Evolutionary conservation across 1,140 invertebrate species (phyloP).

Genomic region (Leptinotarsa undecemlineata): DNA sequence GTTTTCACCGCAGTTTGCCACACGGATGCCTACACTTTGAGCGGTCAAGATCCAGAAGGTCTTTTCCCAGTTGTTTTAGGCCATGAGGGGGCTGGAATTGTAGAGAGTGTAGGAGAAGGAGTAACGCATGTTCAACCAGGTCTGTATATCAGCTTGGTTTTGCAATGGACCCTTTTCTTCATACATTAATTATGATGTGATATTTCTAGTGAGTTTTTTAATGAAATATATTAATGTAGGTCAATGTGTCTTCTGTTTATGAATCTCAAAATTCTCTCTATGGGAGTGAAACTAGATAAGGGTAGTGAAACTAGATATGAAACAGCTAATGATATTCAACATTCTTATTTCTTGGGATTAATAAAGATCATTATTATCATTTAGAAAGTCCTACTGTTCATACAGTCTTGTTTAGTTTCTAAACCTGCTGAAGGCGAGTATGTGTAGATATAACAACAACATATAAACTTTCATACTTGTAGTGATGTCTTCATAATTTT

Average conservation of each 20-base stretch:
- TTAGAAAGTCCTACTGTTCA: too few species aligned
- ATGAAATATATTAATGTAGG: not conserved
- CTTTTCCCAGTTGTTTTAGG: conserved; percentile 91
- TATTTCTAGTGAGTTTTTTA: not conserved
- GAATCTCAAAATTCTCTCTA: not conserved
- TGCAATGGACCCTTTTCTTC: conserved; percentile 1
- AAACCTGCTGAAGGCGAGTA: too few species aligned
- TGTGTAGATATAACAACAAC: too few species aligned
- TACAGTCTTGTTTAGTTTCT: too few species aligned
- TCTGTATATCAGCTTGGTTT: conserved; percentile 46
- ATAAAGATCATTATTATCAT: too few species aligned
- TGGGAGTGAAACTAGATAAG: not conserved
- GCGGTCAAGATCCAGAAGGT: conserved; percentile 92
- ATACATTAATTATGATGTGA: not conserved
- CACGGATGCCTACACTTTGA: conserved; percentile 93
- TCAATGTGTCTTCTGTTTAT: not conserved
- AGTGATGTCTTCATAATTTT: too few species aligned
- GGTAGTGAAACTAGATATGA: not conserved
- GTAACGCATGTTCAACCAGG: conserved; percentile 85
- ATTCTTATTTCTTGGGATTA: not conserved
- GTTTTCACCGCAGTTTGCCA: conserved; percentile 92
- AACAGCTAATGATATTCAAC: not conserved
- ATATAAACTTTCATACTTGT: too few species aligned
- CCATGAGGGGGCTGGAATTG: conserved; percentile 93
- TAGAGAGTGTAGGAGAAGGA: conserved; percentile 94